These are phyloP conservation scores for Drusus annulatus DNA, from an alignment of 1,140 invertebrate species.

Conservation along the genomic window DNA sequence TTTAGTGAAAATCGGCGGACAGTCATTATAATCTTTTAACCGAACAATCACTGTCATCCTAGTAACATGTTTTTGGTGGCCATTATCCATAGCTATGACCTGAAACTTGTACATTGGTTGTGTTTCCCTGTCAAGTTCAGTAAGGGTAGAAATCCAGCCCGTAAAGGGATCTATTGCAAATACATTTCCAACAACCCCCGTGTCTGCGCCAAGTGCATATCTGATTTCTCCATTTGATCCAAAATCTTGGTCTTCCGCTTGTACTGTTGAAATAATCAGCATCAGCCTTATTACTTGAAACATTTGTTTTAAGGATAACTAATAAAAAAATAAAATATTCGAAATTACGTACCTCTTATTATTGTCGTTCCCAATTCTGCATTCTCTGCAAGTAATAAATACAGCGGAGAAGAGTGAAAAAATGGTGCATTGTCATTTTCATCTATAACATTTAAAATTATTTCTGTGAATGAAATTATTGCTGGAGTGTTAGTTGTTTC, in stretches of 20 bases:
- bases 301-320: neutral
- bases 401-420: slow-evolving; percentile 85
- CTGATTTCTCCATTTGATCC: slow-evolving; percentile 84
- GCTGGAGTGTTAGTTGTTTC: slow-evolving; percentile 82
- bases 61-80: slow-evolving; percentile 80
- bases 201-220: slow-evolving; percentile 77
- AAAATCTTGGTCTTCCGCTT: slow-evolving; percentile 60
- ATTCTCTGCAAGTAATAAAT: slow-evolving; percentile 82
- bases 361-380: slow-evolving; percentile 80
- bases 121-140: slow-evolving; percentile 83
- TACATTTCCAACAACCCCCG: slow-evolving; percentile 77
- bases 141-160: slow-evolving; percentile 84
- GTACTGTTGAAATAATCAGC: slow-evolving; percentile 21
- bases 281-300: neutral
- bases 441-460: slow-evolving; percentile 85
- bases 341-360: slow-evolving; percentile 71
- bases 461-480: slow-evolving; percentile 79
- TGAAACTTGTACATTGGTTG: slow-evolving; percentile 80
- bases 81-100: slow-evolving; percentile 86
- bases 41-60: slow-evolving; percentile 80
- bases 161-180: slow-evolving; percentile 86
- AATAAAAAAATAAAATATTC: neutral
- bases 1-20: slow-evolving; percentile 81
- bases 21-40: slow-evolving; percentile 87
- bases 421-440: slow-evolving; percentile 89